Evolutionary conservation across 2,888 invertebrate species (phyloP).

Genomic region (Galeruca laticollis): DNA sequence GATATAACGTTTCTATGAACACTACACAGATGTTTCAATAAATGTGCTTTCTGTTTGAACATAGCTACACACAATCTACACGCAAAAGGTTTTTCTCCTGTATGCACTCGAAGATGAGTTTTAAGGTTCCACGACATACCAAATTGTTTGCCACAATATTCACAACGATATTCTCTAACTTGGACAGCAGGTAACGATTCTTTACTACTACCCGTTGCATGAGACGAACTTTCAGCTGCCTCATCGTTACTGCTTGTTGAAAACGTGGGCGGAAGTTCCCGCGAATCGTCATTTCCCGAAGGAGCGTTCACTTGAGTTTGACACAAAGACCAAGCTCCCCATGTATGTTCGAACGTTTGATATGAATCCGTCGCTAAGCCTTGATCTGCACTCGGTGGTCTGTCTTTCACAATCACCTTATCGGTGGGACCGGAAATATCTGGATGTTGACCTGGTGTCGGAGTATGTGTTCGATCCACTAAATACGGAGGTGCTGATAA

Average conservation of each 20-base stretch:
- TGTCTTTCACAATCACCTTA: conserved; percentile 72
- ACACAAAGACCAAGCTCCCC: conserved; percentile 76
- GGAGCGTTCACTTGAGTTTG: conserved; percentile 74
- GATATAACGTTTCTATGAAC: conserved; percentile 91
- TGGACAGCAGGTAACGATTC: conserved; percentile 67
- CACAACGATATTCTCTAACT: conserved; percentile 87
- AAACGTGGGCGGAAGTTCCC: conserved; percentile 59
- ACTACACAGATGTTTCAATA: conserved; percentile 88
- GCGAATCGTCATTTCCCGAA: conserved; percentile 56
- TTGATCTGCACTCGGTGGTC: conserved; percentile 79
- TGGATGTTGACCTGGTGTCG: conserved; percentile 69
- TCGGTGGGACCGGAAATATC: conserved; percentile 66
- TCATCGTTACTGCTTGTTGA: conserved; percentile 58
- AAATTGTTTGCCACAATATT: conserved; percentile 91
- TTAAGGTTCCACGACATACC: conserved; percentile 95
- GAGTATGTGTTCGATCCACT: conserved; percentile 74
- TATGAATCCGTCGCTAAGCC: conserved; percentile 69
- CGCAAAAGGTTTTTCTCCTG: conserved; percentile 90
- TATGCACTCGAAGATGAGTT: conserved; percentile 88
- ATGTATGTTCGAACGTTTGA: conserved; percentile 68
- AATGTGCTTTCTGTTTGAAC: conserved; percentile 92
- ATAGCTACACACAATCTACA: conserved; percentile 90
- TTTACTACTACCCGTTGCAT: conserved; percentile 63
- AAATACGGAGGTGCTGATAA: conserved; percentile 81
- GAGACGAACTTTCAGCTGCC: conserved; percentile 66